phyloP scores from a whole-genome alignment of 2,113 vertebrate genomes.

The Strix uralensis region DNA sequence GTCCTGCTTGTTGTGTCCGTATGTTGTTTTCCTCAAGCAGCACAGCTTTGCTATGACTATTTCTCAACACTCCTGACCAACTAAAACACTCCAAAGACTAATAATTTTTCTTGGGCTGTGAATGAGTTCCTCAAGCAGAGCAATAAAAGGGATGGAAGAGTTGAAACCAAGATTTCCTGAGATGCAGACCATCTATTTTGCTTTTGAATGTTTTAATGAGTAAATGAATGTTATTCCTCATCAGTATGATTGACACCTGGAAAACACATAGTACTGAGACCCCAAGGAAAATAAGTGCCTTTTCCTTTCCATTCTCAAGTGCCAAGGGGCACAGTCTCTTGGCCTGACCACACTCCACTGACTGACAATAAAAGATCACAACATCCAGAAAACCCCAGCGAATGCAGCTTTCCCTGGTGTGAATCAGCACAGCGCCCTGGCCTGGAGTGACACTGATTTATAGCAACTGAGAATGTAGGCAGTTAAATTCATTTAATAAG shows the following conservation, averaged over 20 bases:
- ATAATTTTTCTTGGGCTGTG: not conserved
- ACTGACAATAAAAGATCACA: not conserved
- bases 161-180: not conserved
- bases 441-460: conserved; percentile 12
- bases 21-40: not conserved
- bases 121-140: not conserved
- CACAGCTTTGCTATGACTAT: not conserved
- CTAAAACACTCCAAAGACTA: not conserved
- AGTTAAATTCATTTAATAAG: conserved; percentile 20
- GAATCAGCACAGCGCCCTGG: not conserved
- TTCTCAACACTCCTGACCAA: not conserved
- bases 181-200: not conserved
- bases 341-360: not conserved
- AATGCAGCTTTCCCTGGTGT: not conserved
- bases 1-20: not conserved
- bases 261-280: not conserved
- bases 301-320: not conserved
- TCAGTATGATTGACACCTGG: not conserved
- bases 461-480: not conserved
- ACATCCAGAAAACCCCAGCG: not conserved
- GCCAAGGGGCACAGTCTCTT: not conserved
- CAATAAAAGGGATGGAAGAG: not conserved
- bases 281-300: not conserved
- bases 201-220: not conserved
- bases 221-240: not conserved